A percentile compares a stretch with the other conserved stretches of the same genome.
phyloP scores from a whole-genome alignment of 2,113 vertebrate genomes.

The Girardinichthys multiradiatus region DNA sequence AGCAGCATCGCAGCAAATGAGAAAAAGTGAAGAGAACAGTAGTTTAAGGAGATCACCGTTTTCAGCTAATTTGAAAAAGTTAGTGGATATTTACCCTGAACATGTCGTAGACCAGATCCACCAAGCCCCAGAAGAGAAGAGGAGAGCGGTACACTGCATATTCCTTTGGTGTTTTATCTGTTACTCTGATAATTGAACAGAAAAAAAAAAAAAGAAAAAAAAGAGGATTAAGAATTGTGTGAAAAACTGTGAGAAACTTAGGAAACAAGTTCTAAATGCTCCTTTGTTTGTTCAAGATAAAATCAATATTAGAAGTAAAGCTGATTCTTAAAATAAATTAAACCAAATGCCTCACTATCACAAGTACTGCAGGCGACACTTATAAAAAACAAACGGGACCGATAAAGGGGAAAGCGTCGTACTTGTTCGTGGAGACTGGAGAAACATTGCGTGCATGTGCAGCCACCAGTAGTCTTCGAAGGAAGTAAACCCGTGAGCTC shows the following conservation, averaged over 20 bases:
- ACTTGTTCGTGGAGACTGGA: slow-evolving; percentile 91
- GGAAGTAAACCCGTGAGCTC: slow-evolving; percentile 85
- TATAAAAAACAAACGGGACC: not conserved
- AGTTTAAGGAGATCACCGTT: not conserved
- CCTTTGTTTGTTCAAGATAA: not conserved
- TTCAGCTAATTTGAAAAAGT: not conserved
- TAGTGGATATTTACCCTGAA: slow-evolving; percentile 86
- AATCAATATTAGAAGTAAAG: not conserved
- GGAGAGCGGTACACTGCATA: slow-evolving; percentile 93
- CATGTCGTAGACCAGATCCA: slow-evolving; percentile 97
- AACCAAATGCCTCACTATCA: too few species aligned
- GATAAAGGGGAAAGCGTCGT: slow-evolving; percentile 28
- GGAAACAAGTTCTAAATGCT: not conserved
- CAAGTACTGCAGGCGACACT: too few species aligned
- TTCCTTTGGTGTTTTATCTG: slow-evolving; percentile 93
- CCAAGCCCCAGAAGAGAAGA: slow-evolving; percentile 97
- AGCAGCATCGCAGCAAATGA: not conserved
- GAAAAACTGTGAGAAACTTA: not conserved
- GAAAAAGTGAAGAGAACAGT: not conserved
- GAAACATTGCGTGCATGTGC: slow-evolving; percentile 89
- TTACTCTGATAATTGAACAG: slow-evolving; percentile 79
- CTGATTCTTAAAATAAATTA: not conserved
- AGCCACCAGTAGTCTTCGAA: slow-evolving; percentile 88
- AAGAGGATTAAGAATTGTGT: not conserved
- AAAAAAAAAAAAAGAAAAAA: not conserved